These are phyloP conservation scores for Schlechtendalia chinensis DNA, from an alignment of 1,140 invertebrate species.

Conservation along the genomic window DNA sequence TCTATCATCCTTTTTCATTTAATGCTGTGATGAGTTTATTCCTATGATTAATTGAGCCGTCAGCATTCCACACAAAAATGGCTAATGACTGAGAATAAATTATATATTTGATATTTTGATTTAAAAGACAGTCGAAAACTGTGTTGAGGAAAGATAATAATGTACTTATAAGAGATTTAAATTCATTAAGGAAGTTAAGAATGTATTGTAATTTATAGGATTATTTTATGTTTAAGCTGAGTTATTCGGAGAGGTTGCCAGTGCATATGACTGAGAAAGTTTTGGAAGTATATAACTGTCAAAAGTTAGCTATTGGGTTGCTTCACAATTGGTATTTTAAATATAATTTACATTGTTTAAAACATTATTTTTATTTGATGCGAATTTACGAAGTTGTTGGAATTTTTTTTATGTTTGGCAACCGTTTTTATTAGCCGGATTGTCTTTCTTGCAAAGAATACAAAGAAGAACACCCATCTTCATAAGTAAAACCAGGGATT, in stretches of 20 bases:
- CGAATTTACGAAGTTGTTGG: neutral
- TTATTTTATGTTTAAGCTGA: neutral
- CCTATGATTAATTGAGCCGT: slow-evolving; percentile 51
- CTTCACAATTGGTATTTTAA: neutral
- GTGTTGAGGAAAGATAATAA: slow-evolving; percentile 23
- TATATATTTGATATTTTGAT: slow-evolving; percentile 13
- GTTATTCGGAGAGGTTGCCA: neutral
- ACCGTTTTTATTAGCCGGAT: slow-evolving; percentile 56
- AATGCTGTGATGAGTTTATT: slow-evolving; percentile 51
- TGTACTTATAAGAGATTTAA: slow-evolving; percentile 25
- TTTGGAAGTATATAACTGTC: neutral
- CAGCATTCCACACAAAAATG: slow-evolving; percentile 51
- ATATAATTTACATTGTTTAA: neutral
- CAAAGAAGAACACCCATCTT: too few species aligned
- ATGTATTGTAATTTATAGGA: neutral
- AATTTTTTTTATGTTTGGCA: slow-evolving; percentile 51
- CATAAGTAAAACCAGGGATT: too few species aligned
- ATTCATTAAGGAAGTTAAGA: neutral
- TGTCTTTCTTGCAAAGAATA: slow-evolving; percentile 54
- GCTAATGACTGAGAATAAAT: neutral
- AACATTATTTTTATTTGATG: slow-evolving; percentile 4
- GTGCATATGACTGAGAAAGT: neutral
- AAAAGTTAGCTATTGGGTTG: neutral
- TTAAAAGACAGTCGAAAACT: slow-evolving; percentile 17
- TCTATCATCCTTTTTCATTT: slow-evolving; percentile 51